Conservation (phyloP, 2,888 invertebrate species). For the Noctua janthe region DNA sequence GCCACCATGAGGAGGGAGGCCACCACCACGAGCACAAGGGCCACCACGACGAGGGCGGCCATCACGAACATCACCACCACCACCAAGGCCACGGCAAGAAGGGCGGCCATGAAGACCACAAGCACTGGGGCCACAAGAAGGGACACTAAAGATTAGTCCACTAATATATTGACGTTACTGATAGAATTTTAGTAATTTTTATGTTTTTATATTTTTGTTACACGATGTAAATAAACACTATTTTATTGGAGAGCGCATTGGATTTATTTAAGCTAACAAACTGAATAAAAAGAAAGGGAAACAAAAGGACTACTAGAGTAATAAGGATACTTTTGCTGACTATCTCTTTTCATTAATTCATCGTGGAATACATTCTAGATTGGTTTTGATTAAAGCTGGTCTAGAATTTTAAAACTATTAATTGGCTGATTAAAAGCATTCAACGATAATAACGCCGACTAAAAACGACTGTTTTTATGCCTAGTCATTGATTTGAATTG, state of each 20-base stretch:
- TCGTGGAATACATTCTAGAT: neutral
- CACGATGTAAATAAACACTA: constrained; percentile 70
- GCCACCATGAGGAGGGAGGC: constrained; percentile 94
- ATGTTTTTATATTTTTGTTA: constrained; percentile 59
- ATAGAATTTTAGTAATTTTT: constrained; percentile 51
- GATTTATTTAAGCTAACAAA: neutral
- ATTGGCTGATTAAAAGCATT: constrained; percentile 19
- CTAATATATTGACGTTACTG: constrained; percentile 43
- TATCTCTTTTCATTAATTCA: neutral
- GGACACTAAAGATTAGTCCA: constrained; percentile 79
- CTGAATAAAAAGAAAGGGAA: neutral
- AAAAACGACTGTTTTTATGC: constrained; percentile 4
- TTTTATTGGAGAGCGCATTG: constrained; percentile 30
- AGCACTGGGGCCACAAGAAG: constrained; percentile 93
- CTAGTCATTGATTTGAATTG: neutral
- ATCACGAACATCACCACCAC: constrained; percentile 94
- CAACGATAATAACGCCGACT: constrained; percentile 6
- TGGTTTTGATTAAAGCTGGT: constrained; percentile 3
- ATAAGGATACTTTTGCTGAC: neutral
- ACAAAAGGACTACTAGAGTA: neutral
- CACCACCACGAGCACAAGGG: constrained; percentile 95
- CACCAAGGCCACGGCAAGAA: constrained; percentile 94
- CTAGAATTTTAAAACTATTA: constrained; percentile 10
- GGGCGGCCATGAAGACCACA: constrained; percentile 94
- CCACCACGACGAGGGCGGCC: constrained; percentile 94